A percentile compares a stretch with the other conserved stretches of the same genome.
Evolutionary conservation across 1,140 invertebrate species (phyloP).

Genomic region (Diprion similis): DNA sequence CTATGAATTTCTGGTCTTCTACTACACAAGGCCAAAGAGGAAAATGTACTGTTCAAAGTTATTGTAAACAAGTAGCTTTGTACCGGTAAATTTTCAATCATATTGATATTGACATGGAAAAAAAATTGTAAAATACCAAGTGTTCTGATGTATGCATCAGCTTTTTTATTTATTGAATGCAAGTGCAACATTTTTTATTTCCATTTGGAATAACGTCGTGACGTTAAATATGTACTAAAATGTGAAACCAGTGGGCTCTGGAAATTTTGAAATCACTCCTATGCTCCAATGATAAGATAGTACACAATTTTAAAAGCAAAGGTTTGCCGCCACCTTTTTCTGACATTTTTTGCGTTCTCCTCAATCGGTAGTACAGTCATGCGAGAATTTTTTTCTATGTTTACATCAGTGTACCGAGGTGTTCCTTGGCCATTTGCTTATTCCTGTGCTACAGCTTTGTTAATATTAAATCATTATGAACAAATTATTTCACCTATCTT

Average conservation of each 20-base stretch:
- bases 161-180: background rate
- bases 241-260: too few relatives aligned
- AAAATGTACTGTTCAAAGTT: too few relatives aligned
- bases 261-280: background rate
- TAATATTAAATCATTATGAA: background rate
- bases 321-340: background rate
- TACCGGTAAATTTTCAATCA: too few relatives aligned
- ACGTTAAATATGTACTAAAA: background rate
- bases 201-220: background rate
- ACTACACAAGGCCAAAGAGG: too few relatives aligned
- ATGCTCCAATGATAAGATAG: background rate
- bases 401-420: slow-evolving; percentile 24
- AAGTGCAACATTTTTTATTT: background rate
- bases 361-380: slow-evolving; percentile 24
- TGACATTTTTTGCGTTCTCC: background rate
- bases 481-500: slow-evolving; percentile 4
- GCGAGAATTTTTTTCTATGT: slow-evolving; percentile 23
- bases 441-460: slow-evolving; percentile 1
- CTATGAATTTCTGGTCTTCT: too few relatives aligned
- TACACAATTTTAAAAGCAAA: background rate
- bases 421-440: background rate
- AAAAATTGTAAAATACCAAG: too few relatives aligned
- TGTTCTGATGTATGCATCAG: too few relatives aligned
- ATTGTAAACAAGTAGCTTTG: too few relatives aligned
- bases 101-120: too few relatives aligned